Percentiles rank a stretch among this genome's conserved stretches.
phyloP scores from a whole-genome alignment of 1,140 invertebrate genomes.

The Microplitis demolitor region DNA sequence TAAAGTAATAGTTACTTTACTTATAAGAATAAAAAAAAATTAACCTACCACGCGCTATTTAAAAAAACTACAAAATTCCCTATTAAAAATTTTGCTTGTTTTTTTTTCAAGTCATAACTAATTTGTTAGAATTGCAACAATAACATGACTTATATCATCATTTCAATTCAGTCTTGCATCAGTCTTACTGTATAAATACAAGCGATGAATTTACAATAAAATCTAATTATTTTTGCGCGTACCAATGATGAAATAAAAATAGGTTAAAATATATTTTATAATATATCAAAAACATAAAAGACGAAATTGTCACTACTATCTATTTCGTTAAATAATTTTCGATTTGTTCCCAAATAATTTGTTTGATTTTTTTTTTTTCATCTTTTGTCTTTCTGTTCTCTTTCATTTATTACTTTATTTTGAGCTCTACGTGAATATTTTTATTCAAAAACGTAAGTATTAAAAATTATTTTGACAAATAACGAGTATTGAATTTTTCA shows the following conservation, averaged over 20 bases:
- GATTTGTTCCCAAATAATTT: too few relatives aligned
- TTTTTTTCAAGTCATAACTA: background rate
- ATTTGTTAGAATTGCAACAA: background rate
- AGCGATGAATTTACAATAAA: background rate
- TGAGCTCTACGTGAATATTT: too few relatives aligned
- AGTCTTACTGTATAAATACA: background rate
- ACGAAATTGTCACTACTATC: background rate
- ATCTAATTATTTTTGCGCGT: background rate
- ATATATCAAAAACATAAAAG: background rate
- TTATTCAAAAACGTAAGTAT: too few relatives aligned
- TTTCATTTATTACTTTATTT: too few relatives aligned
- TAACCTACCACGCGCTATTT: background rate
- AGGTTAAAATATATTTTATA: background rate
- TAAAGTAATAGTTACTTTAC: too few relatives aligned
- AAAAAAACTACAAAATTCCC: background rate
- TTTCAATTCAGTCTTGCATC: constrained; percentile 1
- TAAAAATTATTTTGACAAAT: too few relatives aligned
- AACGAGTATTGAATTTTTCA: background rate
- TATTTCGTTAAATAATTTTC: background rate
- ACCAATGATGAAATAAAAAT: background rate
- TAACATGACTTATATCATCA: background rate
- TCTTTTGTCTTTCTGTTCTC: too few relatives aligned
- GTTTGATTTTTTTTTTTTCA: too few relatives aligned
- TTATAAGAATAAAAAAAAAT: background rate
- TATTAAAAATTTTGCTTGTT: background rate